Conservation (phyloP, 2,113 vertebrate genomes). For the Gulo gulo region DNA sequence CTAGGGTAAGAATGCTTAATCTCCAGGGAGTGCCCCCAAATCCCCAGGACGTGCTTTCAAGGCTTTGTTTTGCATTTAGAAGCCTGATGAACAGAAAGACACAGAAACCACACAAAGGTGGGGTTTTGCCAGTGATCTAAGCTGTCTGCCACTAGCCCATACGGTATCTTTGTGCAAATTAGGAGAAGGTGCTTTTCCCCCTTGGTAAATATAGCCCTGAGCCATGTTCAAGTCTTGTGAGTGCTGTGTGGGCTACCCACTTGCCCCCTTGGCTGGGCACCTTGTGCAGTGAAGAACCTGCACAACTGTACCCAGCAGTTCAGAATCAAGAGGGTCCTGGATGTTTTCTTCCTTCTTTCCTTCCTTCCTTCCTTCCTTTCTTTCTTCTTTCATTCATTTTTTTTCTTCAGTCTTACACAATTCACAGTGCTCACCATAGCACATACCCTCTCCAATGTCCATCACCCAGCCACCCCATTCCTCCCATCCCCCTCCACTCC, state of each 20-base stretch:
- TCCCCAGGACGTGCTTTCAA: rapidly evolving
- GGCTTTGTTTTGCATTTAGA: neutral
- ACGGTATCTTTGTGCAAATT: neutral
- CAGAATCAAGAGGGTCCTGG: neutral
- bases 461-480: too few species aligned
- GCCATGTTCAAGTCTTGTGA: neutral
- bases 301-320: neutral
- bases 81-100: neutral
- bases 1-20: neutral
- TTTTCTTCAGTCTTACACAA: too few species aligned
- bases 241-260: neutral
- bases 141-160: neutral
- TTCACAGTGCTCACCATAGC: too few species aligned
- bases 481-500: too few species aligned
- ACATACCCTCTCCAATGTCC: too few species aligned
- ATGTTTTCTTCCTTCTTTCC: too few species aligned
- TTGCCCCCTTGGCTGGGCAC: neutral
- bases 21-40: neutral
- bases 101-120: neutral
- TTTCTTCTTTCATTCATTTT: too few species aligned
- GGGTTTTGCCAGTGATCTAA: neutral
- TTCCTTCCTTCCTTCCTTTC: too few species aligned
- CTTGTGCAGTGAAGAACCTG: neutral
- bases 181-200: neutral
- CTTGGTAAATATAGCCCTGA: too few species aligned